These are phyloP conservation scores for Sula dactylatra DNA, from an alignment of 2,113 vertebrate species.

Conservation along the genomic window DNA sequence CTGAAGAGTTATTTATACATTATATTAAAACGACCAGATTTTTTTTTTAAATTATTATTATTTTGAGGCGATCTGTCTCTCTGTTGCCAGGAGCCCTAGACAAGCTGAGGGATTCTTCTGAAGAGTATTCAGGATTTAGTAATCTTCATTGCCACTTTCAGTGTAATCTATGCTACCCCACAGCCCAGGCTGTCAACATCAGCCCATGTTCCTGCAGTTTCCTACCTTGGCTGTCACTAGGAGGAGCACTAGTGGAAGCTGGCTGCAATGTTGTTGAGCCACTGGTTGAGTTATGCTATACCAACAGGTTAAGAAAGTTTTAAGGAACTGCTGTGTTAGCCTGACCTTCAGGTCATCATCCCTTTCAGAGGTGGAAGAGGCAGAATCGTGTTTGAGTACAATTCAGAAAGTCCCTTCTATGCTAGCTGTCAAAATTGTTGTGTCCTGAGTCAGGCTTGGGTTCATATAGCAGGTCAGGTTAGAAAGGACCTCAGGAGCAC, in stretches of 20 bases:
- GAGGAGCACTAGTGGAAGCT: background rate
- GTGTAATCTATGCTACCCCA: background rate
- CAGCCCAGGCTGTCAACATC: background rate
- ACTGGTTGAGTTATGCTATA: background rate
- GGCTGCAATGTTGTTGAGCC: background rate
- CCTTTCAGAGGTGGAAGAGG: background rate
- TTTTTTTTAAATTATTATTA: background rate
- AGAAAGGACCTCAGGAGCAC: background rate
- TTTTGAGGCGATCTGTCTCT: background rate
- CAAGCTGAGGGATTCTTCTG: background rate
- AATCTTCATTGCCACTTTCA: background rate
- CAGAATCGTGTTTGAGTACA: background rate
- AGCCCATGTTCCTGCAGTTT: background rate
- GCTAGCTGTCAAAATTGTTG: background rate
- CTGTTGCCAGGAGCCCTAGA: background rate
- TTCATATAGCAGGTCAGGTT: background rate
- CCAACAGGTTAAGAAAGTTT: background rate
- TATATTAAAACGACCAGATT: background rate
- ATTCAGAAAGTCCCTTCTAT: background rate
- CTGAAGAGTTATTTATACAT: background rate
- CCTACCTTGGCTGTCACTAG: background rate
- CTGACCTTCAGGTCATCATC: background rate
- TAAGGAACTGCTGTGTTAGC: background rate
- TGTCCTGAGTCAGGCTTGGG: background rate
- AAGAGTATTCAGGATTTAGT: background rate